Evolutionary conservation across 2,113 vertebrate genomes (phyloP).

Genomic region (Prunella fulvescens): DNA sequence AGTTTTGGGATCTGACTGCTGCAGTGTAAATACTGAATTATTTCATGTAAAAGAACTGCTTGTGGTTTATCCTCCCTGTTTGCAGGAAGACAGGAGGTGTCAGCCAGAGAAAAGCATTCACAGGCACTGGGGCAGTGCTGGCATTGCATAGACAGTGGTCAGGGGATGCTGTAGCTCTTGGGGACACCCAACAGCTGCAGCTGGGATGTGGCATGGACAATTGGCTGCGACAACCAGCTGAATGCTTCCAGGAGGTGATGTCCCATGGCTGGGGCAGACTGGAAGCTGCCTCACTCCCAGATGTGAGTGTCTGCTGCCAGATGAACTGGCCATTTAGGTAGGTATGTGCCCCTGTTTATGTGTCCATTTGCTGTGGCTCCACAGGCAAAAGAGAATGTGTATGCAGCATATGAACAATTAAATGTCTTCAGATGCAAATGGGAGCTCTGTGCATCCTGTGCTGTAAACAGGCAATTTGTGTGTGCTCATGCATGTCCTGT

Average conservation of each 20-base stretch:
- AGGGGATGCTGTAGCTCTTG: background rate
- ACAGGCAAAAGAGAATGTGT: background rate
- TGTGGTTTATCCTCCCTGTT: background rate
- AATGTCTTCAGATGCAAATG: background rate
- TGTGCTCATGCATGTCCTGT: conserved; percentile 57
- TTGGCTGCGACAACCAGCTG: background rate
- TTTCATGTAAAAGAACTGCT: background rate
- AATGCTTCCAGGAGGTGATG: background rate
- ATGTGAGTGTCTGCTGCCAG: background rate
- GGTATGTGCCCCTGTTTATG: background rate
- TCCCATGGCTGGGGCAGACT: background rate
- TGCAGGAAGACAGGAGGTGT: background rate
- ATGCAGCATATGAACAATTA: background rate
- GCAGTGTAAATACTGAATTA: background rate
- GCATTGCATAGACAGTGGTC: background rate
- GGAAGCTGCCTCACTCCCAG: background rate
- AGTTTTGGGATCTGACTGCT: background rate
- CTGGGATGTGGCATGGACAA: fast-evolving
- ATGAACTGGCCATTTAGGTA: background rate
- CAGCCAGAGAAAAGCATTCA: background rate
- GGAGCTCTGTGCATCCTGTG: background rate
- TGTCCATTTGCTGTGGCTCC: background rate
- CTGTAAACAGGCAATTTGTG: conserved; percentile 7
- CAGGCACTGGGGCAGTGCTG: background rate
- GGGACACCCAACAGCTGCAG: background rate